Evolutionary conservation across 2,888 invertebrate genomes (phyloP).

Genomic region (Helobdella robusta): DNA sequence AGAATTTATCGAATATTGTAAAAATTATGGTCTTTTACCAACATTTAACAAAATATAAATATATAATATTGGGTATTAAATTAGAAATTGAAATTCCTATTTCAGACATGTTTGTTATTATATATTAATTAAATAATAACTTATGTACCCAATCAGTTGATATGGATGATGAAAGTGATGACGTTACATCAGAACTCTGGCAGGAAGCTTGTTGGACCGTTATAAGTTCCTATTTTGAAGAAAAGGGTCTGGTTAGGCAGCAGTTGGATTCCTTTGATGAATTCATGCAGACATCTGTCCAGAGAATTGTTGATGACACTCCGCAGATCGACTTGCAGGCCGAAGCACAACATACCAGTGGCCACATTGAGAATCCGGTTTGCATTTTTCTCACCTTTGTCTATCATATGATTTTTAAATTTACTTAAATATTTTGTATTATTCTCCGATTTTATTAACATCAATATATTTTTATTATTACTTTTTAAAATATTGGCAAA

Average conservation of each 20-base stretch:
- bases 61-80: no score
- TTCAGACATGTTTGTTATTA: no score
- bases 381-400: slow-evolving; percentile 29
- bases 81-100: no score
- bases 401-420: neutral
- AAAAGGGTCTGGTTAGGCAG: slow-evolving; percentile 96
- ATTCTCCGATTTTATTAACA: neutral
- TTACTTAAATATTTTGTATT: neutral
- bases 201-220: slow-evolving; percentile 99
- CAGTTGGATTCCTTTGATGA: slow-evolving; percentile 99
- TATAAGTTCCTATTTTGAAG: slow-evolving; percentile 98
- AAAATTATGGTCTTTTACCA: no score
- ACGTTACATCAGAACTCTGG: slow-evolving; percentile 95
- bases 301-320: slow-evolving; percentile 96
- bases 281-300: slow-evolving; percentile 99
- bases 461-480: neutral
- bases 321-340: slow-evolving; percentile 92
- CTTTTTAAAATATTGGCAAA: neutral
- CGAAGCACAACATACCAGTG: slow-evolving; percentile 90
- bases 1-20: no score
- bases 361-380: slow-evolving; percentile 60
- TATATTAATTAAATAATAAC: no score
- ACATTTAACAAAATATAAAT: no score
- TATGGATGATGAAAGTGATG: slow-evolving; percentile 64
- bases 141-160: no score